These are phyloP conservation scores for Zaprionus kolodkinae DNA, from an alignment of 1,140 invertebrate genomes.

Conservation along the genomic window DNA sequence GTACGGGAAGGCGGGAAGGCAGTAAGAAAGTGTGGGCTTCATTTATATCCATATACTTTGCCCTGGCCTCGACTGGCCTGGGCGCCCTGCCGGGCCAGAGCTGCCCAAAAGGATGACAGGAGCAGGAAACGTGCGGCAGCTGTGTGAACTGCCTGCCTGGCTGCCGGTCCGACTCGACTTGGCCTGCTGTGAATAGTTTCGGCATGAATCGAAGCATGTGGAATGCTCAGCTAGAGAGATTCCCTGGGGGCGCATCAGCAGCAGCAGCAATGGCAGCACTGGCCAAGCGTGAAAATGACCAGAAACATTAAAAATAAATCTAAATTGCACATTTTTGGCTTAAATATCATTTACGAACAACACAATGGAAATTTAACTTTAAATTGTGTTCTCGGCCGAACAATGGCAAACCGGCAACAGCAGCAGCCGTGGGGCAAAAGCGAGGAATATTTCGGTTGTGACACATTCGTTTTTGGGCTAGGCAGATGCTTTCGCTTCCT, in stretches of 20 bases:
- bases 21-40: constrained; percentile 50
- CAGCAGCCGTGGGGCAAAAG: constrained; percentile 7
- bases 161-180: constrained; percentile 28
- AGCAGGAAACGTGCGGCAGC: constrained; percentile 73
- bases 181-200: constrained; percentile 60
- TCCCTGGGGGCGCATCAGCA: constrained; percentile 38
- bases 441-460: constrained; percentile 3
- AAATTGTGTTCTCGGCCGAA: constrained; percentile 37
- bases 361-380: constrained; percentile 68
- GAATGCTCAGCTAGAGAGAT: constrained; percentile 13
- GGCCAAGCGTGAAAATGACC: constrained; percentile 68
- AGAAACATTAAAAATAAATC: constrained; percentile 77
- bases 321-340: constrained; percentile 62
- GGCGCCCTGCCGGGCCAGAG: not conserved
- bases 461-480: constrained; percentile 28
- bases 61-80: constrained; percentile 38
- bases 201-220: constrained; percentile 63
- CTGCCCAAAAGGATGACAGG: constrained; percentile 43
- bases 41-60: constrained; percentile 76
- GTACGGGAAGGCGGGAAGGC: constrained; percentile 39
- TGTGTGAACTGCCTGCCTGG: constrained; percentile 51
- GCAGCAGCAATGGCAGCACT: constrained; percentile 33
- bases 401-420: constrained; percentile 27
- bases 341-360: constrained; percentile 44
- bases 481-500: not conserved